These are phyloP conservation scores for Phenganax marumi DNA, from an alignment of 92 coral and sea anemone species.

Conservation along the genomic window DNA sequence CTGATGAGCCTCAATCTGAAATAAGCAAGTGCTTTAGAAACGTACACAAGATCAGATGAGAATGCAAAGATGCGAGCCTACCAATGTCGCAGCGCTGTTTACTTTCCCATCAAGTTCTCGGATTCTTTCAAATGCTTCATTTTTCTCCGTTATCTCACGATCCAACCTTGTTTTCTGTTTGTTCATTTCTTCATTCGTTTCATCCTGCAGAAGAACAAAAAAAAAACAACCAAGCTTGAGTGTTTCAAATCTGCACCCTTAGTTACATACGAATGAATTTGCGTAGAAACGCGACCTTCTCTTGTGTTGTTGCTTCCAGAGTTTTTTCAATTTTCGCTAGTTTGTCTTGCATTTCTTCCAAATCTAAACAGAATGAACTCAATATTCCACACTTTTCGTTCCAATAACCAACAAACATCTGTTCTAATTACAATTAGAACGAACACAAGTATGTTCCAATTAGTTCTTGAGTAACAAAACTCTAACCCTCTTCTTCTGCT, in stretches of 20 bases:
- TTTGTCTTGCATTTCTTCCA: slow-evolving; percentile 78
- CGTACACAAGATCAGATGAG: not conserved
- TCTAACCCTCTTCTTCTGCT: slow-evolving; percentile 79
- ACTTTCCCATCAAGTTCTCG: slow-evolving; percentile 87
- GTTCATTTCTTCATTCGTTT: slow-evolving; percentile 75
- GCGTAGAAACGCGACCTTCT: slow-evolving; percentile 57
- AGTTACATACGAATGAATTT: not conserved
- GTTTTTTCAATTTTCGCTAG: slow-evolving; percentile 79
- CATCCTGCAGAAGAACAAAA: slow-evolving; percentile 64
- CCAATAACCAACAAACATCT: too few species aligned
- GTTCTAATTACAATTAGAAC: too few species aligned
- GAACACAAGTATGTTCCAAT: not conserved
- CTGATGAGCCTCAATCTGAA: slow-evolving; percentile 77
- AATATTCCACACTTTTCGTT: not conserved
- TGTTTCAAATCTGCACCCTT: not conserved
- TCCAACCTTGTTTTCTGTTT: slow-evolving; percentile 86
- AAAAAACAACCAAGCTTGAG: not conserved
- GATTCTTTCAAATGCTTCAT: slow-evolving; percentile 92
- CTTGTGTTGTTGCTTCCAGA: slow-evolving; percentile 77
- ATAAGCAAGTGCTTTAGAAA: not conserved
- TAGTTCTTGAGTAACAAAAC: not conserved
- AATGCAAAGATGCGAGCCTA: slow-evolving; percentile 18
- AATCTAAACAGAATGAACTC: not conserved
- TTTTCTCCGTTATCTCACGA: slow-evolving; percentile 75
- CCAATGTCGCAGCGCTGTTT: slow-evolving; percentile 78